Percentiles rank a stretch among this genome's conserved stretches.
Conservation (phyloP, 2,113 vertebrate genomes). For the Phyllostomus hastatus region DNA sequence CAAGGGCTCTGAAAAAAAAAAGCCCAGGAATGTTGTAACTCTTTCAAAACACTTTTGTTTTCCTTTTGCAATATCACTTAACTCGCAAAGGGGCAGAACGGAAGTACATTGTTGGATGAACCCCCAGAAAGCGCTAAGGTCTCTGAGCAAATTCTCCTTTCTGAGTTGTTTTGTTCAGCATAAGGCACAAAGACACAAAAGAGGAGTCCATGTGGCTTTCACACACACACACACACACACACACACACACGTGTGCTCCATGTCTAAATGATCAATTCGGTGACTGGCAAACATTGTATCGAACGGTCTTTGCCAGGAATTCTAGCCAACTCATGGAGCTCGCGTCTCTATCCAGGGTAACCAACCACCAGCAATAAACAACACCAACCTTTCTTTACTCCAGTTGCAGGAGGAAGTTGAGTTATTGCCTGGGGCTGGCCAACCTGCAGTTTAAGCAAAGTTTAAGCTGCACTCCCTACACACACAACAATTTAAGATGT, state of each 20-base stretch:
- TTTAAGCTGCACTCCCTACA: not conserved
- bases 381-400: not conserved
- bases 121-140: not conserved
- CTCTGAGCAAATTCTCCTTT: not conserved
- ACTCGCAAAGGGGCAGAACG: not conserved
- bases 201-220: not conserved
- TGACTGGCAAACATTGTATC: not conserved
- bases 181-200: not conserved
- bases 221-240: not conserved
- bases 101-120: not conserved
- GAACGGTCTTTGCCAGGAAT: not conserved
- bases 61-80: slow-evolving; percentile 19
- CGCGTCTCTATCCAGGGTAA: not conserved
- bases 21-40: not conserved
- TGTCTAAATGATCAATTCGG: not conserved
- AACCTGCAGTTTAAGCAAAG: not conserved
- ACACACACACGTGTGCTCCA: not conserved
- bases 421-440: not conserved
- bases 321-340: not conserved
- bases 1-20: not conserved
- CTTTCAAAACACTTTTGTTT: slow-evolving; percentile 16
- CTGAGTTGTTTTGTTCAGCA: not conserved
- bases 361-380: not conserved
- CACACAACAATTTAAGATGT: not conserved
- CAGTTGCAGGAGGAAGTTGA: not conserved